These are phyloP conservation scores for Aplochiton taeniatus DNA, from an alignment of 2,797 vertebrate genomes.

Conservation along the genomic window DNA sequence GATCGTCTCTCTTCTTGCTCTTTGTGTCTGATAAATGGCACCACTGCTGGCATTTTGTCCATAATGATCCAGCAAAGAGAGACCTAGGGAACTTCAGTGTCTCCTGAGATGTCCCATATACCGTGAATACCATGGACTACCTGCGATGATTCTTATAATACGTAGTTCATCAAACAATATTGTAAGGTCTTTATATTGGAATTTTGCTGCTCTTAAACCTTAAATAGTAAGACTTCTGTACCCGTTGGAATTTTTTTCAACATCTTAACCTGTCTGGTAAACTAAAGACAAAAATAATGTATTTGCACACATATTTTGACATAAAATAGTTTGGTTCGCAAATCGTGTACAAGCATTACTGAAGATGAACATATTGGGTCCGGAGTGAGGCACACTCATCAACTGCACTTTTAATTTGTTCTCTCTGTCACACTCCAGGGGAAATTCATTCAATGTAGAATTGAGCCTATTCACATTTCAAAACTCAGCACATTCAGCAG, in stretches of 20 bases:
- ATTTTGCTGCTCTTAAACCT: no score
- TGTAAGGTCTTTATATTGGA: background rate
- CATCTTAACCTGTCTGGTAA: no score
- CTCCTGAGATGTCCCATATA: background rate
- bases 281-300: no score
- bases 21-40: conserved; percentile 62
- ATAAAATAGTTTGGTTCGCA: no score
- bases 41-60: conserved; percentile 39
- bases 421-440: conserved; percentile 22
- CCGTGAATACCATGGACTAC: background rate
- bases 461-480: conserved; percentile 47
- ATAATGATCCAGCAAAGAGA: conserved; percentile 47
- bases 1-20: conserved; percentile 52
- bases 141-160: no score
- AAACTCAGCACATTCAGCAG: conserved; percentile 15
- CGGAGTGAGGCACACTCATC: no score
- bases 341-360: no score
- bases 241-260: no score
- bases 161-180: background rate
- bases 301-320: no score
- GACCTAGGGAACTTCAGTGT: conserved; percentile 10
- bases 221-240: no score
- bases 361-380: no score
- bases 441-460: conserved; percentile 57
- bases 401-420: background rate